Evolutionary conservation across 2,888 invertebrate genomes (phyloP).

Genomic region (Pinctada fucata): DNA sequence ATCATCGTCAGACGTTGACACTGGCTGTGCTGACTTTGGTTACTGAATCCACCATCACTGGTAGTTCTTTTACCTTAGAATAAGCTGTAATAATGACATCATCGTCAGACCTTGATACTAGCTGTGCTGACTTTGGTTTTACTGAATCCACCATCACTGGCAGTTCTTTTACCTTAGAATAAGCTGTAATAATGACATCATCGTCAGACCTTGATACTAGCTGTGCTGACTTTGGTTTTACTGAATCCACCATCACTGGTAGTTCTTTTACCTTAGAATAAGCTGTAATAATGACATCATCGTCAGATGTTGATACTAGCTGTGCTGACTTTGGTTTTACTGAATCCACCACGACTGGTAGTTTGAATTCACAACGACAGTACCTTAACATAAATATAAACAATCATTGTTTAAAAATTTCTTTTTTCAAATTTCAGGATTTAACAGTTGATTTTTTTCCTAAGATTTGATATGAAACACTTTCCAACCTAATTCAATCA

Average conservation of each 20-base stretch:
- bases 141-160: too few relatives aligned
- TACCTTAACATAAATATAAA: constrained; percentile 78
- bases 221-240: constrained; percentile 38
- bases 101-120: too few relatives aligned
- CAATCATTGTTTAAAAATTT: neutral
- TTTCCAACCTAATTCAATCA: too few relatives aligned
- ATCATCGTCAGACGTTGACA: too few relatives aligned
- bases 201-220: constrained; percentile 29
- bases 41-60: too few relatives aligned
- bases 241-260: constrained; percentile 83
- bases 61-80: too few relatives aligned
- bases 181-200: constrained; percentile 67
- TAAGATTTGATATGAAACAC: too few relatives aligned
- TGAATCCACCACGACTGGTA: constrained; percentile 84
- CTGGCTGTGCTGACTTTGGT: too few relatives aligned
- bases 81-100: too few relatives aligned
- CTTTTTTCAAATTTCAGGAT: too few relatives aligned
- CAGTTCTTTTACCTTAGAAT: constrained; percentile 42
- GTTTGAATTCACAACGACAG: constrained; percentile 93
- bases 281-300: constrained; percentile 67
- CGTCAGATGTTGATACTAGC: constrained; percentile 60
- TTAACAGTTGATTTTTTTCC: too few relatives aligned
- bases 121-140: too few relatives aligned
- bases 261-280: constrained; percentile 79
- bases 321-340: constrained; percentile 55